phyloP scores from a whole-genome alignment of 2,797 vertebrate genomes.

The Carapus acus region DNA sequence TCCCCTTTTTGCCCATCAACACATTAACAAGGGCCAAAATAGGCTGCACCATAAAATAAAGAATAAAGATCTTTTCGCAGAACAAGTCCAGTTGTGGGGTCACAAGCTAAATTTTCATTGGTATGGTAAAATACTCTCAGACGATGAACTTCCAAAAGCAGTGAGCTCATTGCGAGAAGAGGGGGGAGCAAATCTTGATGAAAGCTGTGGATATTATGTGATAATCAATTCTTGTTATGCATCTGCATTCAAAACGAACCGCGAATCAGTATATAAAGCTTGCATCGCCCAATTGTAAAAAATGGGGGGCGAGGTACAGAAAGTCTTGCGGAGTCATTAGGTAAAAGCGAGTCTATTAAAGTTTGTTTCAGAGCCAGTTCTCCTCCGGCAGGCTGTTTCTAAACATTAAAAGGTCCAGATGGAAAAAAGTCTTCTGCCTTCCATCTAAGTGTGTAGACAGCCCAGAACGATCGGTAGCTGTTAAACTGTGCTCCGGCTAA shows the following conservation, averaged over 20 bases:
- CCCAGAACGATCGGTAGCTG: conserved; percentile 37
- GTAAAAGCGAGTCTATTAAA: conserved; percentile 41
- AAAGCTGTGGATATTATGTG: too few species aligned
- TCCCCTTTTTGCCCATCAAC: too few species aligned
- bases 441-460: conserved; percentile 44
- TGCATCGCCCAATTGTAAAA: too few species aligned
- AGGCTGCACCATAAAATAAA: too few species aligned
- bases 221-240: not conserved
- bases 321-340: conserved; percentile 28
- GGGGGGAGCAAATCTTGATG: not conserved
- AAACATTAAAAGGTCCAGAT: conserved; percentile 30
- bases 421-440: conserved; percentile 21
- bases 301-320: not conserved
- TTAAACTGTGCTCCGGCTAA: conserved; percentile 47
- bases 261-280: too few species aligned
- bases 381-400: conserved; percentile 23
- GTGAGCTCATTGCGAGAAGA: not conserved
- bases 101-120: not conserved
- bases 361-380: conserved; percentile 39
- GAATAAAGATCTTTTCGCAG: too few species aligned
- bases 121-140: not conserved
- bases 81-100: too few species aligned
- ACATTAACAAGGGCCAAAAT: too few species aligned
- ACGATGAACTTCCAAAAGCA: not conserved
- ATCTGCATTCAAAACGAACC: too few species aligned